A percentile compares a stretch with the other conserved stretches of the same genome.
These are phyloP conservation scores for Lacerta viridis DNA, from an alignment of 2,797 vertebrate genomes.

Conservation along the genomic window DNA sequence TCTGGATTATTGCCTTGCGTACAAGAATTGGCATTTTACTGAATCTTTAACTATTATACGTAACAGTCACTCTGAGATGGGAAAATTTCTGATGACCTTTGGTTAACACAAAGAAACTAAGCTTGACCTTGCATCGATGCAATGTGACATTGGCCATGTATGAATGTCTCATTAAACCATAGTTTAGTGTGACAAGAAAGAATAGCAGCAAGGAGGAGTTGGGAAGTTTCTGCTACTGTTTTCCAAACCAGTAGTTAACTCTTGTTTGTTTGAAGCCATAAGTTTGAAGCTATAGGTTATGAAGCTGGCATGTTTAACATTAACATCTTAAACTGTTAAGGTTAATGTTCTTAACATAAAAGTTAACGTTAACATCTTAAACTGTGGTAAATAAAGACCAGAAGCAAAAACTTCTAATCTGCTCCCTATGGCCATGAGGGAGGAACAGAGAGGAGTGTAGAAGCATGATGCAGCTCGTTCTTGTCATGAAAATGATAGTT, in stretches of 20 bases:
- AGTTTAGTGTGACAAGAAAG: too few relatives aligned
- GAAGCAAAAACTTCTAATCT: too few relatives aligned
- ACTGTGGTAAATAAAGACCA: neutral
- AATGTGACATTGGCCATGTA: neutral
- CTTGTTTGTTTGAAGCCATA: neutral
- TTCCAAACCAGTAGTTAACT: neutral
- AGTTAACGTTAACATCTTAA: neutral
- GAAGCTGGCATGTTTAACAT: too few relatives aligned
- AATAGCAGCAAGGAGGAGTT: too few relatives aligned
- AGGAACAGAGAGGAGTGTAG: too few relatives aligned
- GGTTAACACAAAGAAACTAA: neutral
- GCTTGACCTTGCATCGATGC: constrained; percentile 17
- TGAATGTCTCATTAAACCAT: too few relatives aligned
- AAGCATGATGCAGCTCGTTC: too few relatives aligned
- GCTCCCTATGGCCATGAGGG: too few relatives aligned
- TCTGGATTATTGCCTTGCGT: neutral
- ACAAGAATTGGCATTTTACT: neutral
- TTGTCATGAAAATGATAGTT: too few relatives aligned
- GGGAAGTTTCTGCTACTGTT: neutral
- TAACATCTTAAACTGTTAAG: too few relatives aligned
- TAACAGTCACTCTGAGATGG: neutral
- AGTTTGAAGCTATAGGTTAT: neutral
- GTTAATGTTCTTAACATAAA: too few relatives aligned
- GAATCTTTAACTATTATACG: neutral
- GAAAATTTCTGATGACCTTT: neutral